Percentiles rank a stretch among this genome's conserved stretches.
Evolutionary conservation across 2,797 vertebrate species (phyloP).

Genomic region (Helarctos malayanus): DNA sequence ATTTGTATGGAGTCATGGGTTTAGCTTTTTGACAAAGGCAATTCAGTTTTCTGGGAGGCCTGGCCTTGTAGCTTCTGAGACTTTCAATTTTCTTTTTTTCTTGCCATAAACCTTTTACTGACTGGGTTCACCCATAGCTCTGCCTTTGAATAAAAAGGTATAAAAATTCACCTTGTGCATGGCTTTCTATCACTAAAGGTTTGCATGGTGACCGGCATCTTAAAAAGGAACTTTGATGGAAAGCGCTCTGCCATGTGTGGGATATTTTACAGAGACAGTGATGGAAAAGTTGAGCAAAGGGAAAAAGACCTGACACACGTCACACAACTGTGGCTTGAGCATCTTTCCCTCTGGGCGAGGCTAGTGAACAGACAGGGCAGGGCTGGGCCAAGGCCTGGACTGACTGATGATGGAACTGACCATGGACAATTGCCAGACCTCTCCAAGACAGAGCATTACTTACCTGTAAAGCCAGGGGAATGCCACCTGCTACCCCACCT

Average conservation of each 20-base stretch:
- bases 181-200: not conserved
- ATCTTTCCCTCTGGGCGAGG: not conserved
- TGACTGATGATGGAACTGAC: no score
- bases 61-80: not conserved
- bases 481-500: no score
- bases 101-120: not conserved
- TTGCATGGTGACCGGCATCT: not conserved
- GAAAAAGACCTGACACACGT: not conserved
- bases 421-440: not conserved
- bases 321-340: not conserved
- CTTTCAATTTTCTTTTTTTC: not conserved
- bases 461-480: not conserved
- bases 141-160: not conserved
- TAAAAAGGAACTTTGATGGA: not conserved
- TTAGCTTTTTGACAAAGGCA: conserved; percentile 26
- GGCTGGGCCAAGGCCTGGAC: not conserved
- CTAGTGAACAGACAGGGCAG: not conserved
- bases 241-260: not conserved
- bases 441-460: not conserved
- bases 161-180: not conserved
- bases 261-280: not conserved
- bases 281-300: not conserved
- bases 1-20: not conserved
- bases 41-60: not conserved
- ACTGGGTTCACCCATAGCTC: not conserved